phyloP scores from a whole-genome alignment of 2,888 invertebrate species.

The Galerucella nymphaeae region DNA sequence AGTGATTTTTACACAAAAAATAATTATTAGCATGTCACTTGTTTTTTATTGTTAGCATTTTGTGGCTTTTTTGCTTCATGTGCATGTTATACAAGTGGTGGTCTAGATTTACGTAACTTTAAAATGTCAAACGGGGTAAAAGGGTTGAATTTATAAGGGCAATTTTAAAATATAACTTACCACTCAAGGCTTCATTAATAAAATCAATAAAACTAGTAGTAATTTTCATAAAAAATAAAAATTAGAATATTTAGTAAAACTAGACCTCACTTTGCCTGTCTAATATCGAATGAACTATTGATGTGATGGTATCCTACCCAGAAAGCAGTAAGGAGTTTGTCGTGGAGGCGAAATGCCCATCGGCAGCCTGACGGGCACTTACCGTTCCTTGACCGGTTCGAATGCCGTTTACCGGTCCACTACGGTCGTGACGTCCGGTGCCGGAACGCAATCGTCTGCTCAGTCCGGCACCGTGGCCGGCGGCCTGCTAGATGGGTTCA shows the following conservation, averaged over 20 bases:
- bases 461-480: conserved; percentile 36
- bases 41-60: conserved; percentile 27
- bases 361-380: conserved; percentile 72
- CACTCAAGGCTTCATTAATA: conserved; percentile 15
- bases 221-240: too few species aligned
- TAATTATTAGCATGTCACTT: conserved; percentile 27
- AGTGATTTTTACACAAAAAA: background rate
- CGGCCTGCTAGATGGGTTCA: conserved; percentile 71
- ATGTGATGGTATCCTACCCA: conserved; percentile 36
- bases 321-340: conserved; percentile 24
- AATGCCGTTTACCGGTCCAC: conserved; percentile 73
- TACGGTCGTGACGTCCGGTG: conserved; percentile 63
- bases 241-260: background rate
- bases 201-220: conserved; percentile 5
- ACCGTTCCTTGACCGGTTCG: conserved; percentile 67
- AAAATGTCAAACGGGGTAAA: background rate
- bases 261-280: conserved; percentile 12
- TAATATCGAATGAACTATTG: conserved; percentile 43
- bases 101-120: conserved; percentile 35
- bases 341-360: conserved; percentile 67
- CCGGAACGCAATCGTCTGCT: conserved; percentile 25
- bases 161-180: conserved; percentile 7
- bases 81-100: conserved; percentile 35
- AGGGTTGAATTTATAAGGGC: background rate
- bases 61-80: conserved; percentile 34